Percentiles rank a stretch among this genome's conserved stretches.
These are phyloP conservation scores for Eumaeus atala DNA, from an alignment of 1,140 invertebrate species.

Conservation along the genomic window DNA sequence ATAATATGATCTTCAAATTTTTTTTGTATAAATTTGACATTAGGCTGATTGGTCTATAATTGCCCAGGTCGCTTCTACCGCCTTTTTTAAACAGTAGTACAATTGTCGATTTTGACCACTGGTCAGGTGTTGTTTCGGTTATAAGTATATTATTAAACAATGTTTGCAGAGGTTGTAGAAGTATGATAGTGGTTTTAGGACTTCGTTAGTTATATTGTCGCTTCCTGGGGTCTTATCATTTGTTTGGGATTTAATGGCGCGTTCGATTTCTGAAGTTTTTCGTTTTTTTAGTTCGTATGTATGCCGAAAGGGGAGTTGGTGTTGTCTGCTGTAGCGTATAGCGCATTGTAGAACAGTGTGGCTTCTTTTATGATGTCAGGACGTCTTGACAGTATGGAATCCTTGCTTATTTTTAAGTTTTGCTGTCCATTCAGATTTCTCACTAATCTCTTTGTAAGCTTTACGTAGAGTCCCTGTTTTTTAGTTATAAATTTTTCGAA, in stretches of 20 bases:
- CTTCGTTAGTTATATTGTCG: conserved; percentile 25
- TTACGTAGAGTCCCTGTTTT: too few species aligned
- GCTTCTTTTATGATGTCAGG: conserved; percentile 26
- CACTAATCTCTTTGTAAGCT: too few species aligned
- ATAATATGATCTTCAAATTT: conserved; percentile 25
- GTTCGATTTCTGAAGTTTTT: conserved; percentile 18
- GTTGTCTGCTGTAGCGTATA: conserved; percentile 14
- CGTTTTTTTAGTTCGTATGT: not conserved
- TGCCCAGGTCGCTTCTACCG: conserved; percentile 17
- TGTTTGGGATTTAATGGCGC: conserved; percentile 27
- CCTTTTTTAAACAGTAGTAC: conserved; percentile 23
- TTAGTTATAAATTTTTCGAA: too few species aligned
- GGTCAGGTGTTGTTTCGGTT: conserved; percentile 19
- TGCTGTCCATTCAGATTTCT: conserved; percentile 19
- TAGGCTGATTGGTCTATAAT: conserved; percentile 27
- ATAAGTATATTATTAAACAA: conserved; percentile 24
- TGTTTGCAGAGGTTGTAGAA: conserved; percentile 16
- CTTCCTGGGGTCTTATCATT: conserved; percentile 20
- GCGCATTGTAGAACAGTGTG: conserved; percentile 21
- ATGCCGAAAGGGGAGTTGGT: not conserved
- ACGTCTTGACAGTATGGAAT: conserved; percentile 8
- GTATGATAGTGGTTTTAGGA: conserved; percentile 14
- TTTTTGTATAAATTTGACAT: conserved; percentile 27
- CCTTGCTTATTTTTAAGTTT: conserved; percentile 18
- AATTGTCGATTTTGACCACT: conserved; percentile 26